Conservation (phyloP, 2,888 invertebrate genomes). For the Myopa testacea region DNA sequence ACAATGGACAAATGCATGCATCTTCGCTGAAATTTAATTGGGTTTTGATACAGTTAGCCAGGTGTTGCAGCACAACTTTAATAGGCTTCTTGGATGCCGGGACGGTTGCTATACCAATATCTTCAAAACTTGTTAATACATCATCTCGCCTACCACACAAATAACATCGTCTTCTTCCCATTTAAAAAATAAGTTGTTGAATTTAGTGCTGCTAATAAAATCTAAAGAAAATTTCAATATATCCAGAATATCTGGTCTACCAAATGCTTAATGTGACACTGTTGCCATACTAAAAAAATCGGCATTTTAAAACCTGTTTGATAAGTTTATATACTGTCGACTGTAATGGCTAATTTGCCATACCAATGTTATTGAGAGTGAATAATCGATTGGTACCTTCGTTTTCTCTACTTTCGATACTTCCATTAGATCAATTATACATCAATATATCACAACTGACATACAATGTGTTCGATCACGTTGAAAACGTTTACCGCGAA, state of each 20-base stretch:
- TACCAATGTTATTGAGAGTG: no score
- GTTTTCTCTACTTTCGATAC: no score
- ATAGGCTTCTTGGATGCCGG: slow-evolving; percentile 60
- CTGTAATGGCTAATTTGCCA: no score
- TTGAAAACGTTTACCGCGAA: no score
- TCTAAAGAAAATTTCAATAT: neutral
- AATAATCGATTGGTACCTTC: no score
- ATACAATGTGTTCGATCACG: no score
- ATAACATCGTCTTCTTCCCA: slow-evolving; percentile 56
- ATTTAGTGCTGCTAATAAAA: neutral
- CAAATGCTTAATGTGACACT: neutral
- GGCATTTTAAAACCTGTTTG: no score
- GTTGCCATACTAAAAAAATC: neutral
- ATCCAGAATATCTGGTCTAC: neutral
- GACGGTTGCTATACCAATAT: slow-evolving; percentile 53
- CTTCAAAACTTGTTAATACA: slow-evolving; percentile 46
- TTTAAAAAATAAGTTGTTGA: slow-evolving; percentile 39
- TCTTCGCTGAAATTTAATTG: slow-evolving; percentile 53
- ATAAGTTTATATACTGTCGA: no score
- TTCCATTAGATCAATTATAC: no score
- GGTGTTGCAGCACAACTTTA: slow-evolving; percentile 58
- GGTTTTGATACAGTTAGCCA: slow-evolving; percentile 61
- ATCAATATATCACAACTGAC: no score
- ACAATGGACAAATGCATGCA: slow-evolving; percentile 56
- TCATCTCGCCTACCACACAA: slow-evolving; percentile 57